Evolutionary conservation across 2,797 vertebrate genomes (phyloP), one percentile per base, ranked within the genome.

Genomic region (Gorsachius magnificus): DNA sequence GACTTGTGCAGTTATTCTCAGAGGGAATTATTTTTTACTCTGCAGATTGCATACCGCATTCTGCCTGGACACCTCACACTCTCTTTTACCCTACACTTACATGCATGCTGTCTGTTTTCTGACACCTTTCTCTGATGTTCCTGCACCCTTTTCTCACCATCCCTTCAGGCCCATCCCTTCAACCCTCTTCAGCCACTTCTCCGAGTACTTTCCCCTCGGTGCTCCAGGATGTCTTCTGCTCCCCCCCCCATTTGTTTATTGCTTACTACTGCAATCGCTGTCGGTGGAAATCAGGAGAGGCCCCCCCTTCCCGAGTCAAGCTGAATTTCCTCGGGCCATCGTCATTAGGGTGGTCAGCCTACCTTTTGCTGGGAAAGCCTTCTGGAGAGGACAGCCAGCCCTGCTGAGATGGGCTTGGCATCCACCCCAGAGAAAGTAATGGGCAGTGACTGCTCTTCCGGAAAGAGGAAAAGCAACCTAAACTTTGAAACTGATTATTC

Each of bases 281-380:
- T 76, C 88, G 51, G 2, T 51, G 58, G 87, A 72, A 83, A 93
- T 90, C 51, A 57, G 80, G 60, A 85, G 83, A 76, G 35, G 25
- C 15, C 5, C 16, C 16, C 69, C 14, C 66, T 41, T n/a, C 61
- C 57, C 21, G 29, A 95, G 84, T 85, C 95, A 95, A 85, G 72
- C 65, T 72, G 76, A 48, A 93, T 94, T 94, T 93, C 76, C 69
- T 90, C 83, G n/a, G n/a, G 89, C 57, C 87, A 45, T 60, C 10
- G 3, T 76, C 63, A 58, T 7, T 9, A 75, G 58, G 72, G 41
- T 51, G 72, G 69, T 68, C 82, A 96, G 91, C 54, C 50, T 71
- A 56, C 75, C 79, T 92, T 93, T 57, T 61, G 22, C 17, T 17
- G 70, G 60, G 79, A 91, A 56, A 95, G 29, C 48, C 66, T 79